A percentile compares a stretch with the other conserved stretches of the same genome.
phyloP scores from a whole-genome alignment of 2,113 vertebrate species.

The Aegithalos caudatus region DNA sequence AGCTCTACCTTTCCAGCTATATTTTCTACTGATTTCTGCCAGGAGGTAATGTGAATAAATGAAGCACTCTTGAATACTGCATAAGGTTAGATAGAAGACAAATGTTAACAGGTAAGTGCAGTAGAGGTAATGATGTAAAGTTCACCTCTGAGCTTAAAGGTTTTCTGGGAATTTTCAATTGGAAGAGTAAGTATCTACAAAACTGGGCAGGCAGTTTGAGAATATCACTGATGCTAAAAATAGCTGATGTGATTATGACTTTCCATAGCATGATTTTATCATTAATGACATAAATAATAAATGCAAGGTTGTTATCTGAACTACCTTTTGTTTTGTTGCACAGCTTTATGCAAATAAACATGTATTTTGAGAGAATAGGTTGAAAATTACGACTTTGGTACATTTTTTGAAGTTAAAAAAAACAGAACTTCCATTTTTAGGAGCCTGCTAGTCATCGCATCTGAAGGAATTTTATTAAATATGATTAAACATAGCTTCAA shows the following conservation, averaged over 20 bases:
- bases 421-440: background rate
- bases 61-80: background rate
- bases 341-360: background rate
- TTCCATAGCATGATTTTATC: background rate
- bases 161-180: background rate
- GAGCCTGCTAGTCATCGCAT: background rate
- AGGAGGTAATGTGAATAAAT: background rate
- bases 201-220: background rate
- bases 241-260: background rate
- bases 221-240: background rate
- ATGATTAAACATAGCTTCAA: background rate
- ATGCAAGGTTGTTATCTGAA: background rate
- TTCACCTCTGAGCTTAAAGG: background rate
- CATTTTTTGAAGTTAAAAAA: background rate
- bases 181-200: background rate
- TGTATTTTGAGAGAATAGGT: background rate
- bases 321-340: background rate
- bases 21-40: background rate
- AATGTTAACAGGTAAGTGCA: background rate
- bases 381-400: background rate
- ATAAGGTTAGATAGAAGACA: background rate
- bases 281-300: background rate
- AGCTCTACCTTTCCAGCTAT: background rate
- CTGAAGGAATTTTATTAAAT: conserved; percentile 5
- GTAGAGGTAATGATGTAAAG: background rate